A percentile compares a stretch with the other conserved stretches of the same genome.
Evolutionary conservation across 1,140 invertebrate genomes (phyloP).

Genomic region (Scaptodrosophila lebanonensis): DNA sequence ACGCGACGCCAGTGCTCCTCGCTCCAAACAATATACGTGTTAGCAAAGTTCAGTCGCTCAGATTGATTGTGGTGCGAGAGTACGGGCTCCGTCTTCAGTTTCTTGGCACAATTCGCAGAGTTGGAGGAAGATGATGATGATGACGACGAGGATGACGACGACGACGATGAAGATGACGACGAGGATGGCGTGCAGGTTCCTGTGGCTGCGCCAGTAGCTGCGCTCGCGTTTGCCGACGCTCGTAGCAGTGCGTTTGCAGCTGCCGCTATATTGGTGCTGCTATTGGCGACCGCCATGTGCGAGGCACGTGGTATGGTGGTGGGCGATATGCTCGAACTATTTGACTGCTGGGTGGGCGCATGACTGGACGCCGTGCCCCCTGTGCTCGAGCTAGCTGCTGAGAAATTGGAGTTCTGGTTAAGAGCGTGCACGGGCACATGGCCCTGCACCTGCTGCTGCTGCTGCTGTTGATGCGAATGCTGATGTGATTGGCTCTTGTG

Average conservation of each 20-base stretch:
- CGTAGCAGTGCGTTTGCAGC: constrained; percentile 60
- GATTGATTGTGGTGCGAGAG: constrained; percentile 70
- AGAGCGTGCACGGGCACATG: constrained; percentile 66
- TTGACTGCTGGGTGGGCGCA: constrained; percentile 71
- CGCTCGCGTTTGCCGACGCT: constrained; percentile 34
- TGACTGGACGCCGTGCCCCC: constrained; percentile 72
- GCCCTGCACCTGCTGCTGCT: constrained; percentile 29
- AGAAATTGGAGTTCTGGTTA: constrained; percentile 74
- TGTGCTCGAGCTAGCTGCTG: constrained; percentile 69
- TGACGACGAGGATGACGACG: constrained; percentile 43
- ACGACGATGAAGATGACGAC: constrained; percentile 49
- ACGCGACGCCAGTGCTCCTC: constrained; percentile 72
- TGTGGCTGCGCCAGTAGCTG: constrained; percentile 5
- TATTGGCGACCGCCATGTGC: constrained; percentile 22
- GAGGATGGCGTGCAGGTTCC: constrained; percentile 25
- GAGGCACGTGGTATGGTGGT: constrained; percentile 41
- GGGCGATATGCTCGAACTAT: constrained; percentile 67
- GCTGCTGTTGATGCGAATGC: constrained; percentile 21
- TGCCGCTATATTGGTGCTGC: constrained; percentile 55
- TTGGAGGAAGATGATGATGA: constrained; percentile 12
- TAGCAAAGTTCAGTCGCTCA: constrained; percentile 68
- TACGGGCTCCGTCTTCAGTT: constrained; percentile 68
- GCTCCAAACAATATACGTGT: constrained; percentile 70
- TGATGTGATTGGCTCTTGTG: constrained; percentile 25
- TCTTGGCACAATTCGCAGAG: constrained; percentile 66